Evolutionary conservation across 2,888 invertebrate species (phyloP), one percentile per base, ranked within the genome.

Genomic region (Rotaria macrura): DNA sequence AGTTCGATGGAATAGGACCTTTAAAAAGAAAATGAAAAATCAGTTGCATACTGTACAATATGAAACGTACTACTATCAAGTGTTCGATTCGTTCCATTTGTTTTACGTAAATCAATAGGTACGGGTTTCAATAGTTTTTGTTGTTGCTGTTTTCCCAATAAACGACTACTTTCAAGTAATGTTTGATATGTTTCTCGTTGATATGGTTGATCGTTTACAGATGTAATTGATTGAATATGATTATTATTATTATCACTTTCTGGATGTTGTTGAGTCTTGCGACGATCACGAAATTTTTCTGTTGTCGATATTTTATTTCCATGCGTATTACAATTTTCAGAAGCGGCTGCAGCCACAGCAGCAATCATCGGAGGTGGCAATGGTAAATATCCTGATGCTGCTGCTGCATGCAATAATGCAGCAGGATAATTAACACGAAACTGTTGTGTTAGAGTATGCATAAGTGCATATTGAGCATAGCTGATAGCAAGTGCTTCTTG

Each of bases 361-460:
- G 65, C 65, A 34, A 43, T 79, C 79, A 79, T 79, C 12, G 79
- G 38, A 25, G 43, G n/a, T 79, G 79, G 43, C 14, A 79, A n/a
- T 79, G 79, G 79, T 79, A 79, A n/a, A 79, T 79, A 79, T 25
- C 79, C 79, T 10, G 79, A 40, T 25, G 79, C 79, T 43, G 79
- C 79, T n/a, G 79, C 79, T 43, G 79, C 40, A 79, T 79, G 79
- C 5, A 79, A 79, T 6, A 79, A n/a, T 79, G 79, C 79, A 6
- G 79, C 79, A 14, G 79, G 79, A 79, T 79, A 79, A 43, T 79
- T 79, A 25, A 43, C 79, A 79, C 79, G 79, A 79, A 79, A 79
- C 20, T 79, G 79, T 79, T 79, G 79, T n/a, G 79, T 43, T 10
- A 79, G 17, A 12, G 79, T 79, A 43, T 79, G 79, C 43, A 79